Percentiles rank a stretch among this genome's conserved stretches.
These are phyloP conservation scores for Caenorhabditis inopinata DNA, from an alignment of 1,140 invertebrate species.

Conservation along the genomic window DNA sequence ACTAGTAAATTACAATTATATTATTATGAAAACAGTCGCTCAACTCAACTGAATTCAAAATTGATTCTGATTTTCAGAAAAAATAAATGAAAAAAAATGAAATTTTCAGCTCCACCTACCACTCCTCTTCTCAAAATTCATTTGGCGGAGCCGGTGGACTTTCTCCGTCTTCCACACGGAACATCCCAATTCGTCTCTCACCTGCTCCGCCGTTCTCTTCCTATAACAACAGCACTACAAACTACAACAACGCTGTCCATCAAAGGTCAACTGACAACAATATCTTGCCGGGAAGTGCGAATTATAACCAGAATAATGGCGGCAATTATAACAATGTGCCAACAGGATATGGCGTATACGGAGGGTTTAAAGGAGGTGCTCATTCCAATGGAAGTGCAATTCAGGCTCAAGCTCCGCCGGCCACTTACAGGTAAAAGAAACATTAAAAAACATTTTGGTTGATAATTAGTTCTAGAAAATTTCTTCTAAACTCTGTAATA, in stretches of 20 bases:
- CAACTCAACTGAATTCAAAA: too few relatives aligned
- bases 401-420: constrained; percentile 2
- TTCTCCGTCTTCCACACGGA: not conserved
- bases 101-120: not conserved
- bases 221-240: not conserved
- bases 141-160: constrained; percentile 1
- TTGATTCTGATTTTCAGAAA: too few relatives aligned
- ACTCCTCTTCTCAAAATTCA: not conserved
- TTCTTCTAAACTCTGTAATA: too few relatives aligned
- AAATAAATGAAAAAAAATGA: too few relatives aligned
- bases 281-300: not conserved
- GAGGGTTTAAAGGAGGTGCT: not conserved
- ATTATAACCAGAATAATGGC: not conserved
- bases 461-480: too few relatives aligned
- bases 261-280: not conserved
- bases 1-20: too few relatives aligned
- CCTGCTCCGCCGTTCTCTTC: not conserved
- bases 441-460: too few relatives aligned
- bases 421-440: not conserved
- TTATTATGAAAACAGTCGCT: too few relatives aligned
- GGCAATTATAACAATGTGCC: constrained; percentile 5
- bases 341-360: not conserved
- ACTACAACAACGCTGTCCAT: not conserved
- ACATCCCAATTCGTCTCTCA: constrained; percentile 33
- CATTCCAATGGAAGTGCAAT: not conserved